Conservation (phyloP, 2,797 vertebrate species). For the Pteronotus mesoamericanus region DNA sequence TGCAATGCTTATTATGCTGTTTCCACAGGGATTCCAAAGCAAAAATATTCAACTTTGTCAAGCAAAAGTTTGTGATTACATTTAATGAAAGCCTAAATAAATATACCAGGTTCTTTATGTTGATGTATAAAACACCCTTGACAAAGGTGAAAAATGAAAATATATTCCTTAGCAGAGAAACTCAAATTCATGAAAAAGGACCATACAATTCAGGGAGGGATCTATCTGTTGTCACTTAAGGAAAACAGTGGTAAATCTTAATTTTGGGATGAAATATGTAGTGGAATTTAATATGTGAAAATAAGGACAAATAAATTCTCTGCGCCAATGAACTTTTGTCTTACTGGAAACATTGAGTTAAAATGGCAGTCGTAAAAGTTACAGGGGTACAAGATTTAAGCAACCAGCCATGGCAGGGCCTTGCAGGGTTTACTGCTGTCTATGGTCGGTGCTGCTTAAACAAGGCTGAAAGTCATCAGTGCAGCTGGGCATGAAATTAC, state of each 20-base stretch:
- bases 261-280: constrained; percentile 31
- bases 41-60: background rate
- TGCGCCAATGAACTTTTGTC: background rate
- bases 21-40: background rate
- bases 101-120: background rate
- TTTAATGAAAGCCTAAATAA: constrained; percentile 11
- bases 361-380: constrained; percentile 23
- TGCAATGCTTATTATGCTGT: background rate
- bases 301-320: background rate
- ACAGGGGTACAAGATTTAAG: background rate
- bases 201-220: background rate
- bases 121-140: background rate
- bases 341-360: background rate
- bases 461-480: background rate
- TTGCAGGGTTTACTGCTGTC: background rate
- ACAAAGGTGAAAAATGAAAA: background rate
- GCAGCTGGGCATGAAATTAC: constrained; percentile 14
- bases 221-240: background rate
- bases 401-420: background rate
- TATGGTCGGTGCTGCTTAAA: background rate
- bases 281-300: constrained; percentile 15
- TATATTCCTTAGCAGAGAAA: background rate
- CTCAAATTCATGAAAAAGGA: background rate
- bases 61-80: background rate
- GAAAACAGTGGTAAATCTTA: background rate